Evolutionary conservation across 1,140 invertebrate genomes (phyloP), one percentile per base, ranked within the genome.

Genomic region (Paramacrobiotus metropolitanus): DNA sequence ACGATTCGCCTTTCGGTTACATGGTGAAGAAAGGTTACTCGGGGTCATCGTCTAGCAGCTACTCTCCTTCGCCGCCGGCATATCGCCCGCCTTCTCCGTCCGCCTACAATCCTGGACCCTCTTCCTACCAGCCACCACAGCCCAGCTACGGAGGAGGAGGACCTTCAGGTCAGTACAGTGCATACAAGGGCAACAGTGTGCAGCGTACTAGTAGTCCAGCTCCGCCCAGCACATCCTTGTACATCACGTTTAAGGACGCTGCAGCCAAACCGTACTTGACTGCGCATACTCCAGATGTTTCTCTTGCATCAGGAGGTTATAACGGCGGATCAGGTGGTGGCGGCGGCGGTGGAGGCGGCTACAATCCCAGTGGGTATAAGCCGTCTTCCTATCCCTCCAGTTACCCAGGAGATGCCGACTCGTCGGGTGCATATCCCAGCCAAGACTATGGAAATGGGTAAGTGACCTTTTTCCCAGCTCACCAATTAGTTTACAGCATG

Each of bases 1-100:
- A 55, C 48, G 48, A 55, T 24, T 55, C 48, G 48, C 48, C 48
- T 20, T 55, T 55, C 48, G 24, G 24, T 55, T 55, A 55, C 48
- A 15, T 55, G 4, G 48, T 24, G 4, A 24, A 15, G 4, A 15
- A 24, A 28, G 24, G 48, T 55, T 55, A 55, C 24, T 9, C 4
- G 4, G 48, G 15, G 15, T 4, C 15, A 9, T 4, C 48, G 9
- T 55, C 48, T 15, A 20, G 4, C 48, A 9, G 28, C 15, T 20
- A 4, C 48, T 24, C 48, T 28, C 15, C 48, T 20, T 24, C 48
- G 48, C 15, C 48, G 9, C 48, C 48, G 15, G 4, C 48, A 28
- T 55, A 55, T 24, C 48, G 24, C 15, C 15, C 48, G 48, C 48
- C 48, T 9, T 15, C 48, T 55, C 15, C 48, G 15, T 24, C 48